These are phyloP conservation scores for Pentamera pediparva DNA, from an alignment of 53 echinoderm and acorn worm genomes.

Conservation along the genomic window DNA sequence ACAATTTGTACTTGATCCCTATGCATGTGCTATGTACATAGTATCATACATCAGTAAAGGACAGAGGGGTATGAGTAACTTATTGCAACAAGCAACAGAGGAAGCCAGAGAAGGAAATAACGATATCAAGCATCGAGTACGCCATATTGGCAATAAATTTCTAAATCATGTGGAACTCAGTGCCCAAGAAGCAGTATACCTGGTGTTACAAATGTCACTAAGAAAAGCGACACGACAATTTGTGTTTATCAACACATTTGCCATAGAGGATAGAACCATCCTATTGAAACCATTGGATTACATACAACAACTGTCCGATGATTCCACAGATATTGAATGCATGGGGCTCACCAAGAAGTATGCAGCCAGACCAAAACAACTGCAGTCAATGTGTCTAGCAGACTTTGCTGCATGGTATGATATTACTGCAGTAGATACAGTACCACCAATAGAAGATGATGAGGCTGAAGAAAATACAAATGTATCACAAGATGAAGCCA, in stretches of 20 bases:
- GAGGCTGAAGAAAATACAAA: background rate
- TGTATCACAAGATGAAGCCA: too few relatives aligned
- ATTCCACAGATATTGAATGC: constrained; percentile 51
- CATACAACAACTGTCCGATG: constrained; percentile 39
- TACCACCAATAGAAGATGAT: background rate
- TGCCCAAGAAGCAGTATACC: constrained; percentile 55
- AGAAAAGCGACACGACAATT: constrained; percentile 36
- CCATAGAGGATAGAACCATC: constrained; percentile 33
- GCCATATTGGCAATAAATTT: constrained; percentile 49
- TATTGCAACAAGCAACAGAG: constrained; percentile 37
- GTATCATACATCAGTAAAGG: constrained; percentile 49
- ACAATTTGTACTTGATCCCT: constrained; percentile 40
- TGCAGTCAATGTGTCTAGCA: constrained; percentile 7
- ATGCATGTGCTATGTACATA: constrained; percentile 55
- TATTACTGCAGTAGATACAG: background rate
- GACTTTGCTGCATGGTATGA: constrained; percentile 10
- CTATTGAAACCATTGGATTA: constrained; percentile 35
- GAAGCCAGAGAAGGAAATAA: constrained; percentile 41
- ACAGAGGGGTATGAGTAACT: constrained; percentile 45
- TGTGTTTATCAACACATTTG: constrained; percentile 40
- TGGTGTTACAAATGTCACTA: constrained; percentile 36
- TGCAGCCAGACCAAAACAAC: constrained; percentile 33
- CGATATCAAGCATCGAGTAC: constrained; percentile 34
- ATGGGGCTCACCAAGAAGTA: constrained; percentile 32
- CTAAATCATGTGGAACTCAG: constrained; percentile 46